Conservation (phyloP, 2,113 vertebrate genomes). For the Gambusia holbrooki region DNA sequence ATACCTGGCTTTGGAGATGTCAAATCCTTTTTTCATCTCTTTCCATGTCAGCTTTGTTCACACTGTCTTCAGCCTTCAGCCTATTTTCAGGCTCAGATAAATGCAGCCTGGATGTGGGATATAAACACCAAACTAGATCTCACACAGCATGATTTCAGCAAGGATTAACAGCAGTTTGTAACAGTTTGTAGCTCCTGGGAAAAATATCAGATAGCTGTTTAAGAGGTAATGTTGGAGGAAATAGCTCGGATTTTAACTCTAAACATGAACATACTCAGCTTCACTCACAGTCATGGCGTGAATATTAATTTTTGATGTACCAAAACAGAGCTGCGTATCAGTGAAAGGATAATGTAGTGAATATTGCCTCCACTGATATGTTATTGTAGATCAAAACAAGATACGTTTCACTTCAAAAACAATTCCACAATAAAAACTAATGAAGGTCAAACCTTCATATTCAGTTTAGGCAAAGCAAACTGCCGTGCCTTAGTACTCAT, state of each 20-base stretch:
- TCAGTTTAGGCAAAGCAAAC: slow-evolving; percentile 8
- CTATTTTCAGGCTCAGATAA: slow-evolving; percentile 58
- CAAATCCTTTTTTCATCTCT: slow-evolving; percentile 64
- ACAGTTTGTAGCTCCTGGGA: slow-evolving; percentile 5
- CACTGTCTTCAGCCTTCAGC: slow-evolving; percentile 60
- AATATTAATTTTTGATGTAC: slow-evolving; percentile 34
- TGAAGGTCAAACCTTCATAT: slow-evolving; percentile 27
- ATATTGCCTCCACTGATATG: slow-evolving; percentile 42
- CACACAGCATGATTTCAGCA: slow-evolving; percentile 11
- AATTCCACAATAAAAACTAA: slow-evolving; percentile 40
- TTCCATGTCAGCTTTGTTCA: slow-evolving; percentile 68
- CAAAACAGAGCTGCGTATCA: slow-evolving; percentile 45
- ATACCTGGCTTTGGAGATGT: slow-evolving; percentile 74
- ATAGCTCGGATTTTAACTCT: slow-evolving; percentile 16
- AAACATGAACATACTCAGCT: slow-evolving; percentile 38
- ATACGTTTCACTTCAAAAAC: slow-evolving; percentile 49
- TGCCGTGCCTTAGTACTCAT: no score
- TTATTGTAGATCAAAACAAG: slow-evolving; percentile 37
- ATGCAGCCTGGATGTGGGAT: slow-evolving; percentile 31
- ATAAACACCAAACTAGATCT: slow-evolving; percentile 30
- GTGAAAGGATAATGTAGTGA: slow-evolving; percentile 44
- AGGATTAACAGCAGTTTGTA: slow-evolving; percentile 21
- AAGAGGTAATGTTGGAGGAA: slow-evolving; percentile 30
- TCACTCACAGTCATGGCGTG: slow-evolving; percentile 5
- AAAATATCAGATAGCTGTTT: slow-evolving; percentile 4